phyloP scores from a whole-genome alignment of 1,140 invertebrate species.

The Gonatopus flavifemur region DNA sequence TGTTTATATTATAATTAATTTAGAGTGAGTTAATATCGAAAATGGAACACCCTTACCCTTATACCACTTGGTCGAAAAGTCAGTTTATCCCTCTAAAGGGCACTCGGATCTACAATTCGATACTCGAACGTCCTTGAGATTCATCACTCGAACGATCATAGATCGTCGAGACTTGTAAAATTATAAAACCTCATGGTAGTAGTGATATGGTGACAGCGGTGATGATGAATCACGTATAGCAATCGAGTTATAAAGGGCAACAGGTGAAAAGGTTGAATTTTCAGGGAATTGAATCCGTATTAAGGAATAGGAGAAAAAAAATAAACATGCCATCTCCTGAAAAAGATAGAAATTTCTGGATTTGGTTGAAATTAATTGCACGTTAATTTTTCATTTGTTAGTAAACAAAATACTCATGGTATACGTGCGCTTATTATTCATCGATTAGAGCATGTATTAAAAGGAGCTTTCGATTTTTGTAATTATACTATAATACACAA shows the following conservation, averaged over 20 bases:
- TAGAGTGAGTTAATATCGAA: too few species aligned
- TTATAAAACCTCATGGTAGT: too few species aligned
- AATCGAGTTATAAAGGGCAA: conserved; percentile 21
- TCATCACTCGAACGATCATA: too few species aligned
- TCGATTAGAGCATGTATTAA: conserved; percentile 37
- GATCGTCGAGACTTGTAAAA: too few species aligned
- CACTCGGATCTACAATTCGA: too few species aligned
- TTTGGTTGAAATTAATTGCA: conserved; percentile 28
- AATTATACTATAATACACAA: too few species aligned
- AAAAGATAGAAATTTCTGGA: conserved; percentile 54
- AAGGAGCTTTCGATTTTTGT: conserved; percentile 40
- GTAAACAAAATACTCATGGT: conserved; percentile 24
- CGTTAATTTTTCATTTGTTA: conserved; percentile 37
- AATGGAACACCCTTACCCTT: too few species aligned
- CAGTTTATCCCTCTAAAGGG: too few species aligned
- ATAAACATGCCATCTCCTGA: conserved; percentile 51
- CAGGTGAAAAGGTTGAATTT: neutral
- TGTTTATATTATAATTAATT: too few species aligned
- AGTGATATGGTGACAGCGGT: too few species aligned
- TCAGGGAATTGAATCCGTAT: conserved; percentile 7
- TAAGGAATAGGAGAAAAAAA: conserved; percentile 43
- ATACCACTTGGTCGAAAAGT: too few species aligned
- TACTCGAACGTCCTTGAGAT: too few species aligned
- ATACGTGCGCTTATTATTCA: conserved; percentile 24
- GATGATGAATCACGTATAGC: conserved; percentile 16